Percentiles rank a stretch among this genome's conserved stretches.
phyloP scores from a whole-genome alignment of 2,888 invertebrate species.

The Esperia sulphurella region DNA sequence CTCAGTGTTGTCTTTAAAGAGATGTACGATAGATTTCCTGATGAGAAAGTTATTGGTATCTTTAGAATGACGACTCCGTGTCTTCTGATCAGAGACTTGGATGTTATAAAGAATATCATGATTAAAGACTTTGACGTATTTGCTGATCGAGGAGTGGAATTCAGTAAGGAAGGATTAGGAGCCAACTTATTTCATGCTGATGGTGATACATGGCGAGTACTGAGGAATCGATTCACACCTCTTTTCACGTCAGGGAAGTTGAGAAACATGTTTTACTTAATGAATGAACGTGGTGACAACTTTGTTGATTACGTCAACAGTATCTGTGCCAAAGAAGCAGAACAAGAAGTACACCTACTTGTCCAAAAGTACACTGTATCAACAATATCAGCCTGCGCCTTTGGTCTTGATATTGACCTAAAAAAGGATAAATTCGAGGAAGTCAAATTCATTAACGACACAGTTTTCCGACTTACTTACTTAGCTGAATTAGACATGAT shows the following conservation, averaged over 20 bases:
- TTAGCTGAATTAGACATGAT: slow-evolving; percentile 34
- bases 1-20: slow-evolving; percentile 25
- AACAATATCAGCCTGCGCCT: slow-evolving; percentile 38
- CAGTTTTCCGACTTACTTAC: slow-evolving; percentile 18
- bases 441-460: slow-evolving; percentile 16
- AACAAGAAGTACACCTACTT: slow-evolving; percentile 29
- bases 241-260: slow-evolving; percentile 51
- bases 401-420: slow-evolving; percentile 38
- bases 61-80: slow-evolving; percentile 42
- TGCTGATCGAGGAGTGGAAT: slow-evolving; percentile 38
- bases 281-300: slow-evolving; percentile 33
- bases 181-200: slow-evolving; percentile 45
- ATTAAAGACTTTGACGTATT: slow-evolving; percentile 51
- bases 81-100: slow-evolving; percentile 43
- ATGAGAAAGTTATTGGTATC: slow-evolving; percentile 48
- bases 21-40: slow-evolving; percentile 34
- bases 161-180: slow-evolving; percentile 39
- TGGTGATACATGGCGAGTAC: slow-evolving; percentile 41
- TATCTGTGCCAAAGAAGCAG: slow-evolving; percentile 16
- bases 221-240: slow-evolving; percentile 42
- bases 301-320: slow-evolving; percentile 28
- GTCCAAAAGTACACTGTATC: slow-evolving; percentile 36
- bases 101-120: slow-evolving; percentile 44
- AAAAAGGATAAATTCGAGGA: slow-evolving; percentile 6
- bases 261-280: slow-evolving; percentile 47